phyloP scores from a whole-genome alignment of 2,113 vertebrate genomes.

The Hystrix cristata region DNA sequence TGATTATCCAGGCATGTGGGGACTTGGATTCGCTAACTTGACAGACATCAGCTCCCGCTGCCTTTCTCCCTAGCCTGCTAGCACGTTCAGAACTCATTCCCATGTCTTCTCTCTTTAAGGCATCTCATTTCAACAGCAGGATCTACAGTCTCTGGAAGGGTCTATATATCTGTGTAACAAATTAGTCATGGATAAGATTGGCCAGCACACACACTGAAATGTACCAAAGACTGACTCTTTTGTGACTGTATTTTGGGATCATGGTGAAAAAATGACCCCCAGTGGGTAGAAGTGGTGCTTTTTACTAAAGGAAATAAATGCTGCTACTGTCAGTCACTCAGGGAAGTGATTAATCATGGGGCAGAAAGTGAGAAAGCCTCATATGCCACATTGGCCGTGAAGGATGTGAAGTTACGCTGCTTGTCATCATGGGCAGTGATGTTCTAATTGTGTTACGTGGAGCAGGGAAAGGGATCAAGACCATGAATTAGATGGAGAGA shows the following conservation, averaged over 20 bases:
- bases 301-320: slow-evolving; percentile 18
- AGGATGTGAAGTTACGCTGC: background rate
- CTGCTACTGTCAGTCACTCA: background rate
- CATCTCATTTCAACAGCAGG: background rate
- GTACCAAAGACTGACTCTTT: background rate
- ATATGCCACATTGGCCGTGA: background rate
- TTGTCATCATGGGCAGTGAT: background rate
- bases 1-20: background rate
- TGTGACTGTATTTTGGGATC: slow-evolving; percentile 13
- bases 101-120: background rate
- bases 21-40: background rate
- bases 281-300: background rate
- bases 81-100: background rate
- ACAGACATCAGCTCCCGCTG: fast-evolving
- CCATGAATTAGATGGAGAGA: background rate
- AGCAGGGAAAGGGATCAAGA: background rate
- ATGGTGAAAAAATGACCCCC: background rate
- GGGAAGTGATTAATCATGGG: background rate
- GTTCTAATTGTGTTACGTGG: background rate
- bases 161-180: background rate
- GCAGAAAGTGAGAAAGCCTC: background rate
- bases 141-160: background rate
- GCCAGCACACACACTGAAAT: background rate
- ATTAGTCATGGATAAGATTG: background rate
- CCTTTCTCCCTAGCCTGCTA: background rate